These are phyloP conservation scores for Adela reaumurella DNA, from an alignment of 2,888 invertebrate species.

Conservation along the genomic window DNA sequence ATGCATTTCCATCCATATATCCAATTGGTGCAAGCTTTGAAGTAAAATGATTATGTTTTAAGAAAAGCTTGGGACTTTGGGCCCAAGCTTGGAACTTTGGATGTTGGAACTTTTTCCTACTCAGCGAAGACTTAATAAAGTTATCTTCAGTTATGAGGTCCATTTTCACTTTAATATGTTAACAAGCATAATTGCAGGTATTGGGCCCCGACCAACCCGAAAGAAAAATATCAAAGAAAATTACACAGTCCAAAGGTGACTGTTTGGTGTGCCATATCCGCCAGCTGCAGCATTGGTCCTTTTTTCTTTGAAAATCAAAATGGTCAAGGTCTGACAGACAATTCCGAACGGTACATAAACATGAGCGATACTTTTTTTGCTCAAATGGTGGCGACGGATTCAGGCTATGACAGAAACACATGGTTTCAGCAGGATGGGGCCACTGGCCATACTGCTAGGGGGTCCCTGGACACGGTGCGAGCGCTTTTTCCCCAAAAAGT, in stretches of 20 bases:
- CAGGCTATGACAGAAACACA: neutral
- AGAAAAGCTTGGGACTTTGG: neutral
- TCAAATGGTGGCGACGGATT: neutral
- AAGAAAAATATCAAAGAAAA: neutral
- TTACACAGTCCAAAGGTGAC: too few relatives aligned
- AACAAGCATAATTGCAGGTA: neutral
- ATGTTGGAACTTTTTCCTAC: neutral
- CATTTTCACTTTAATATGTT: too few relatives aligned
- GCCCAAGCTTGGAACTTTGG: neutral
- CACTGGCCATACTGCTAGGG: neutral
- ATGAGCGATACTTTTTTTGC: neutral
- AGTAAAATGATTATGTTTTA: too few relatives aligned
- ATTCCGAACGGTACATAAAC: neutral
- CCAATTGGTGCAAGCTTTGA: neutral
- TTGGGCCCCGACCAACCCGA: neutral
- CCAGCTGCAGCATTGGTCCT: neutral
- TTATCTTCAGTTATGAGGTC: too few relatives aligned
- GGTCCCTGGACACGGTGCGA: too few relatives aligned
- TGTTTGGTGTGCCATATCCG: neutral
- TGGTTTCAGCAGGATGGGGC: neutral
- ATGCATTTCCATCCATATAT: too few relatives aligned
- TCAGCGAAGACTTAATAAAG: too few relatives aligned
- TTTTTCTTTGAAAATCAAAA: neutral
- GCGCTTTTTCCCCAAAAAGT: neutral
- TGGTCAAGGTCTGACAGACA: neutral